A percentile compares a stretch with the other conserved stretches of the same genome.
These are phyloP conservation scores for Plebejus argus DNA, from an alignment of 2,888 invertebrate species.

Conservation along the genomic window DNA sequence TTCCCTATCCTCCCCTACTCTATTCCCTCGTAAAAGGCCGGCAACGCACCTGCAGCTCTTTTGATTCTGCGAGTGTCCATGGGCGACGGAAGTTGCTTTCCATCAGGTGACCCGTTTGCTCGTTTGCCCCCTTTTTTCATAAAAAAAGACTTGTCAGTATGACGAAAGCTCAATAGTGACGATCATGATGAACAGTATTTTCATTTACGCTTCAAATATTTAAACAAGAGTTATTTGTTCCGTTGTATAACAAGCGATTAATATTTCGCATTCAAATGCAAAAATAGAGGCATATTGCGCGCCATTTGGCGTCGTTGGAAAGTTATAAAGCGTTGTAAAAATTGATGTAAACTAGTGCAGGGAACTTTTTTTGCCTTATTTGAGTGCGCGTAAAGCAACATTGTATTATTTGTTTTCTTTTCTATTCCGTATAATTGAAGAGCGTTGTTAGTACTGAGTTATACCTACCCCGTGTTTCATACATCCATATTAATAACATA, in stretches of 20 bases:
- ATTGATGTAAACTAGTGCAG: constrained; percentile 30
- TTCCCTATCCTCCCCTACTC: no score
- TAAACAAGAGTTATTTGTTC: neutral
- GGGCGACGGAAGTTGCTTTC: no score
- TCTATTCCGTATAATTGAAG: neutral
- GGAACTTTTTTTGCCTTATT: constrained; percentile 21
- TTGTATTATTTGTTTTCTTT: neutral
- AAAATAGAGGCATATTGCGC: constrained; percentile 21
- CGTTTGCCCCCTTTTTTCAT: no score
- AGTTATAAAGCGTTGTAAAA: constrained; percentile 34
- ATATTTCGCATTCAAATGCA: constrained; percentile 15
- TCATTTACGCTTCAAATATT: neutral
- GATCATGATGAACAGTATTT: neutral
- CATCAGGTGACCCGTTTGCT: no score
- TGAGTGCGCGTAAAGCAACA: neutral
- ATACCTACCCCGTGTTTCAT: no score
- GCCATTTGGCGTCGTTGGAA: constrained; percentile 34
- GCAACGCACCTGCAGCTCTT: no score
- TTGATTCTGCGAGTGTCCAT: no score
- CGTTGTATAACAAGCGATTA: neutral
- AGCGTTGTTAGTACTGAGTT: neutral
- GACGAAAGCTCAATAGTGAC: neutral
- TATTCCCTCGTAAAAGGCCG: no score
- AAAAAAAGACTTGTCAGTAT: neutral
- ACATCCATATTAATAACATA: no score